phyloP scores from a whole-genome alignment of 2,797 vertebrate species.

The Decapterus maruadsi region DNA sequence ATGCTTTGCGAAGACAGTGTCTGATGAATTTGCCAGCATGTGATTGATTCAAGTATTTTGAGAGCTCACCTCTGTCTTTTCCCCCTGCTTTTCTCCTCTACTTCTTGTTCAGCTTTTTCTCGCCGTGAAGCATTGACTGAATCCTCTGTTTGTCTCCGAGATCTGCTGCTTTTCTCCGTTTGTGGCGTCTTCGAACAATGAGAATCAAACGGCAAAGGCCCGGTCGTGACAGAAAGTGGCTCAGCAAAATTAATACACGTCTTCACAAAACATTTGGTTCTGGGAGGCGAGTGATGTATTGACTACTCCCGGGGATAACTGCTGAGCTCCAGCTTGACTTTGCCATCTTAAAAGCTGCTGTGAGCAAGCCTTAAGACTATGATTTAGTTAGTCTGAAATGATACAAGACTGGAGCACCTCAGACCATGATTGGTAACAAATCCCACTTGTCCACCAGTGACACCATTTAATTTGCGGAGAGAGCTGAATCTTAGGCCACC shows the following conservation, averaged over 20 bases:
- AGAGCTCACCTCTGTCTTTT: conserved; percentile 34
- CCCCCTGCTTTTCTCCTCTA: conserved; percentile 8
- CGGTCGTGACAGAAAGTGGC: background rate
- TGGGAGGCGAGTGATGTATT: background rate
- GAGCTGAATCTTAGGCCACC: background rate
- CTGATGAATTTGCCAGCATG: conserved; percentile 68
- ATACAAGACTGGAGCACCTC: background rate
- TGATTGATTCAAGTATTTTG: conserved; percentile 68
- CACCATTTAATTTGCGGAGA: conserved; percentile 9
- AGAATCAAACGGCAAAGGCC: background rate
- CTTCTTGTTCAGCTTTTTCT: background rate
- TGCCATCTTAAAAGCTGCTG: background rate
- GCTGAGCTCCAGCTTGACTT: background rate
- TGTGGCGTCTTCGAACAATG: background rate
- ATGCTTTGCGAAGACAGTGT: conserved; percentile 56
- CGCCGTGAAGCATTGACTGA: background rate
- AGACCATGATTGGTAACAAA: background rate
- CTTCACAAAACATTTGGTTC: background rate
- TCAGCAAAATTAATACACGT: background rate
- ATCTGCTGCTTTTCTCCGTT: conserved; percentile 1
- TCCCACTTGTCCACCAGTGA: background rate
- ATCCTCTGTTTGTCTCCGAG: background rate
- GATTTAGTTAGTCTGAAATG: conserved; percentile 1
- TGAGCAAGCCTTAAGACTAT: background rate
- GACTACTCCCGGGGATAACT: background rate